Conservation (phyloP, 2,113 vertebrate genomes). For the Hippotragus niger region DNA sequence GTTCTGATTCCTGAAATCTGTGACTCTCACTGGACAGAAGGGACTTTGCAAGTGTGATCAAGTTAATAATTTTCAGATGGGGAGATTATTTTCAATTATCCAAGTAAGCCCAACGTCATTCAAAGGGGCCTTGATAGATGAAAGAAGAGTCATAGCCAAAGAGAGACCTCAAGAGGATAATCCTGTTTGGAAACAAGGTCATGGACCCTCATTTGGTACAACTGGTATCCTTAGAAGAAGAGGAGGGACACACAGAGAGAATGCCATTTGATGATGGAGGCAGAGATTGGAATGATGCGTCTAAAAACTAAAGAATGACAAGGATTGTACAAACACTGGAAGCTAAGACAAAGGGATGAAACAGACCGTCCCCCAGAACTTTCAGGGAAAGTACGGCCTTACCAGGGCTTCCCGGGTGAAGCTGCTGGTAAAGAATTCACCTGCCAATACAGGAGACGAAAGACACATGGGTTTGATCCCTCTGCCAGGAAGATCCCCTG, state of each 20-base stretch:
- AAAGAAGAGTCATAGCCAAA: neutral
- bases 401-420: neutral
- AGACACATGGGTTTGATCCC: neutral
- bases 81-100: neutral
- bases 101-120: neutral
- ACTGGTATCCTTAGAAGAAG: neutral
- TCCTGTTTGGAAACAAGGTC: neutral
- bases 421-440: neutral
- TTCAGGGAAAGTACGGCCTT: neutral
- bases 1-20: neutral
- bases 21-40: neutral
- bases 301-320: neutral
- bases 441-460: neutral
- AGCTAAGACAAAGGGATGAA: neutral
- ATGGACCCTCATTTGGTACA: neutral
- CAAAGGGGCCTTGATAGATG: neutral
- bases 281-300: neutral
- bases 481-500: neutral
- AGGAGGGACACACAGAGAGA: neutral
- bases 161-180: neutral
- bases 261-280: neutral
- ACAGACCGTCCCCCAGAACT: neutral
- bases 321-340: neutral
- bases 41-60: neutral
- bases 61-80: neutral